Percentiles rank a stretch among this genome's conserved stretches.
phyloP scores from a whole-genome alignment of 2,113 vertebrate species.

The Cryptotis parvus region DNA sequence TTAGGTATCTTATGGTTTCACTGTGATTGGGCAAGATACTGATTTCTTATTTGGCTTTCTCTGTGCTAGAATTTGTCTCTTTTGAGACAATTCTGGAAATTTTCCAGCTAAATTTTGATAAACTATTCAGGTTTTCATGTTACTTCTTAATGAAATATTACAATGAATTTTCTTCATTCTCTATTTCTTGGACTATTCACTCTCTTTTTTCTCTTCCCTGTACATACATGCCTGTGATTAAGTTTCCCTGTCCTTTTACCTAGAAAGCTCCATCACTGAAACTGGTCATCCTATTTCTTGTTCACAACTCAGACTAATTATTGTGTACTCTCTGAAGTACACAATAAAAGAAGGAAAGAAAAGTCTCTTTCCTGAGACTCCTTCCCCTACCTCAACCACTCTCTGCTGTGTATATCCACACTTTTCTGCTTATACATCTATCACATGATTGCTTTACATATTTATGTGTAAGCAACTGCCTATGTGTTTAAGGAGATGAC shows the following conservation, averaged over 20 bases:
- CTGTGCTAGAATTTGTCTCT: not conserved
- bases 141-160: not conserved
- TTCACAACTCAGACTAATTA: not conserved
- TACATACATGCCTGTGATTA: not conserved
- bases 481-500: conserved; percentile 29
- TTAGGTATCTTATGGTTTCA: conserved; percentile 3
- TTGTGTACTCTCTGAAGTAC: not conserved
- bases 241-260: not conserved
- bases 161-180: not conserved
- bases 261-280: not conserved
- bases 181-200: not conserved
- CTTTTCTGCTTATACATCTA: not conserved
- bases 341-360: no score
- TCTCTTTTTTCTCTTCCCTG: not conserved
- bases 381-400: not conserved
- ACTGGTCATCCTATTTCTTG: not conserved
- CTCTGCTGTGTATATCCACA: not conserved
- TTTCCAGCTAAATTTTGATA: not conserved
- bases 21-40: not conserved
- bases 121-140: conserved; percentile 30
- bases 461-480: not conserved
- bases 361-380: not conserved
- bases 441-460: not conserved
- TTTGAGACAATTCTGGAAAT: conserved; percentile 41
- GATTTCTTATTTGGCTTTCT: conserved; percentile 30